phyloP scores from a whole-genome alignment of 2,888 invertebrate species.

The Liposcelis brunnea region DNA sequence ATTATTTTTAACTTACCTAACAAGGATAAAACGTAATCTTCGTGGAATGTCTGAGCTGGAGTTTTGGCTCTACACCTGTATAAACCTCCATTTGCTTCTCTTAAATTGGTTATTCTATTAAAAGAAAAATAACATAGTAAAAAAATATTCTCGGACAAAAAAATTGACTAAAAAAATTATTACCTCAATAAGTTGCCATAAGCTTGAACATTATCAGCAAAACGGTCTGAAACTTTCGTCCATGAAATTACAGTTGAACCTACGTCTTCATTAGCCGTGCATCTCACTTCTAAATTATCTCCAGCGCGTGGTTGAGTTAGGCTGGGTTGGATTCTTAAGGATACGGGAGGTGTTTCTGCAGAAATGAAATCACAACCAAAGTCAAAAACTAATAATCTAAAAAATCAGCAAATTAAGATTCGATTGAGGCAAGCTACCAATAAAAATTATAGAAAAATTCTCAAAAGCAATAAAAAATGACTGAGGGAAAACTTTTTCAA shows the following conservation, averaged over 20 bases:
- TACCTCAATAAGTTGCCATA: conserved; percentile 34
- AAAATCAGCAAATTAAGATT: no score
- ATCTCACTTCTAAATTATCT: conserved; percentile 42
- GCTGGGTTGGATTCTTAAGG: conserved; percentile 26
- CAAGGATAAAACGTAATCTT: conserved; percentile 38
- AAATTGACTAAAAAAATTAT: not conserved
- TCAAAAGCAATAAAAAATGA: not conserved
- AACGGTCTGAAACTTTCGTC: conserved; percentile 36
- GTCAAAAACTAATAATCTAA: conserved; percentile 4
- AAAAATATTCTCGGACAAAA: conserved; percentile 1
- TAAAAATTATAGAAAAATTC: no score
- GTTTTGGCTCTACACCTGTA: conserved; percentile 48
- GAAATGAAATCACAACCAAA: not conserved
- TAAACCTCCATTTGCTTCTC: conserved; percentile 42
- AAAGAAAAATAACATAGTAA: conserved; percentile 8
- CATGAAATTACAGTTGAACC: conserved; percentile 38
- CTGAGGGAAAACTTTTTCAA: not conserved
- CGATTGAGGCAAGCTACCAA: no score
- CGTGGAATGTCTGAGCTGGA: conserved; percentile 31
- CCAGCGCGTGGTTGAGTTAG: conserved; percentile 35
- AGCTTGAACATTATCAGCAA: conserved; percentile 40
- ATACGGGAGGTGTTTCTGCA: conserved; percentile 18
- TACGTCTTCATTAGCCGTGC: conserved; percentile 34
- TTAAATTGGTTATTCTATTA: conserved; percentile 34
- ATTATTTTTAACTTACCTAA: conserved; percentile 30